Evolutionary conservation across 2,113 vertebrate species (phyloP), one percentile per base, ranked within the genome.

Genomic region (Oceanodroma tethys): DNA sequence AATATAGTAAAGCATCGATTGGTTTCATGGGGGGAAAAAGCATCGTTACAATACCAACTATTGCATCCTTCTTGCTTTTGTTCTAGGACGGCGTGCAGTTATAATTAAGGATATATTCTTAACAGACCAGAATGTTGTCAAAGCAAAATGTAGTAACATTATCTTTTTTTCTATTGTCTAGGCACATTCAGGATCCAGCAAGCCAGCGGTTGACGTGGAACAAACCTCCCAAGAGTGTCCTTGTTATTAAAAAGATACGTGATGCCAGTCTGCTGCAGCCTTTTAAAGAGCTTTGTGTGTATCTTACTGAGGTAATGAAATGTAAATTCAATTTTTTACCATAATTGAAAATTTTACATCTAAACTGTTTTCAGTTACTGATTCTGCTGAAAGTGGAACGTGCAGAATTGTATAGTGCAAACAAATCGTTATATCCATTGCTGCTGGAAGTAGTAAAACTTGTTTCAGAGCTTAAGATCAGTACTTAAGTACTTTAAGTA

Each of bases 131-230:
- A 21, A 11, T 15, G 29, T 55, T 74, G 26, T 34, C 47, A 72
- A 17, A 48, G 10, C 20, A 21, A 6, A 29, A 2, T 3, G n/a
- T 27, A 50, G 3, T 71, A 42, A 36, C 3, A 0, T 6, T 14
- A 42, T 27, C 16, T 26, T 29, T 48, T 3, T 48, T 23, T 47
- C 15, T 27, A 0, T 16, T 81, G 70, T 88, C 32, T 81, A 99
- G 99, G 99, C 99, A 99, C 98, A 99, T 99, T 93, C 99, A 99
- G 98, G 99, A 99, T 94, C 99, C 99, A 48, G 99, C 99, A 38
- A 99, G 99, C 98, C 99, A 99, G 97, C 99, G 98, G 96, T 97
- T 99, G 97, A 99, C 99, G 0, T 99, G 99, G 99, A 99, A 99
- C 99, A 99, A 99, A 96, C 98, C 99, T 66, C 99, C 99, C 5